Evolutionary conservation across 2,888 invertebrate genomes (phyloP), one percentile per base, ranked within the genome.

Genomic region (Volucella inanis): DNA sequence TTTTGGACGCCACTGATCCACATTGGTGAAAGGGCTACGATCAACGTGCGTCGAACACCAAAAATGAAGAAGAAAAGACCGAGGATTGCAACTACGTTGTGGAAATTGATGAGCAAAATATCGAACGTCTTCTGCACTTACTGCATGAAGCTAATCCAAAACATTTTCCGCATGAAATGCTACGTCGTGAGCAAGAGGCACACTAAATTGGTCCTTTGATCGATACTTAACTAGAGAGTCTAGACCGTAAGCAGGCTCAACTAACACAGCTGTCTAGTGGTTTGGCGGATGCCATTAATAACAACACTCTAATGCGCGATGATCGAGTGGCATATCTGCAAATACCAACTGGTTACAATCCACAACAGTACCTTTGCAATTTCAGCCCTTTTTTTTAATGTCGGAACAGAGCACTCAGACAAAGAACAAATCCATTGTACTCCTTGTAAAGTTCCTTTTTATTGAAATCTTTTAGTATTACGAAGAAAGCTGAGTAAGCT

Each of bases 91-190:
- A 80, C 39, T 70, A 75, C 31, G 85, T 79, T 22, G 81, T 43
- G 31, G 96, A 96, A 92, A 96, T 98, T 89, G 96, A 98, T 92
- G 98, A 97, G 93, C 93, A 94, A 52, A 96, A 96, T 92, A 96
- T 98, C 90, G 97, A 98, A 93, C 94, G 95, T 89, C 94, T 98
- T 89, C 93, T 99, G 89, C 95, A 96, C 91, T 93, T 98, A 91
- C 93, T 99, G 88, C 98, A 98, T 91, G 98, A 98, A 93, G 97
- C 97, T 39, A 98, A 98, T 93, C 98, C 98, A 0, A 96, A 97
- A 74, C 96, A 96, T 92, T 94, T 95, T 39, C 94, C 93, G 45
- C 94, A 95, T 9, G 92, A 92, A 88, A 92, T 92, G 92, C 74
- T 92, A 67, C 90, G 90, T 8, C 88, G 92, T 8, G 92, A 93